A percentile compares a stretch with the other conserved stretches of the same genome.
These are phyloP conservation scores for Spermophilus dauricus DNA, from an alignment of 2,113 vertebrate species.

Conservation along the genomic window DNA sequence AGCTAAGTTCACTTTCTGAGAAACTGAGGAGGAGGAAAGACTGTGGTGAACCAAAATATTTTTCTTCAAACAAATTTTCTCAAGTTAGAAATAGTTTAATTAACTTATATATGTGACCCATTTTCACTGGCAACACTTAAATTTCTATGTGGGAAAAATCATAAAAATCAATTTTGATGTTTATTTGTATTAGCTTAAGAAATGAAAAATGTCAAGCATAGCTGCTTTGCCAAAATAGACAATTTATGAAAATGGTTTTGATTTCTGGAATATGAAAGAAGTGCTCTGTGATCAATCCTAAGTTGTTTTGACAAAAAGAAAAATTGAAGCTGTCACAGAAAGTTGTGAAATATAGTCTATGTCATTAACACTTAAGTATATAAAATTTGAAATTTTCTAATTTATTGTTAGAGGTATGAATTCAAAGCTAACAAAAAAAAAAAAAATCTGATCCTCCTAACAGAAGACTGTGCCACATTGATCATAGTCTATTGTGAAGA, in stretches of 20 bases:
- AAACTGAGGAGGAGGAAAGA: neutral
- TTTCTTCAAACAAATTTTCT: slow-evolving; percentile 14
- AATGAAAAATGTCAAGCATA: slow-evolving; percentile 46
- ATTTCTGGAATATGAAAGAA: neutral
- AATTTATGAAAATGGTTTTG: slow-evolving; percentile 4
- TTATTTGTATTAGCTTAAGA: slow-evolving; percentile 61
- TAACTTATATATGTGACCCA: neutral
- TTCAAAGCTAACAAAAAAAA: neutral
- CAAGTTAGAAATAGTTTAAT: slow-evolving; percentile 18
- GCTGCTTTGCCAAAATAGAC: neutral
- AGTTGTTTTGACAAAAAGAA: neutral
- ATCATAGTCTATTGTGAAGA: neutral
- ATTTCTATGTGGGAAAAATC: slow-evolving; percentile 13
- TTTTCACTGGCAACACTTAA: slow-evolving; percentile 18
- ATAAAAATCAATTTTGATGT: slow-evolving; percentile 59
- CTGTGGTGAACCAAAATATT: neutral
- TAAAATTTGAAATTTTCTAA: neutral
- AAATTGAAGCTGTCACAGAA: neutral
- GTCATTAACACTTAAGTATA: neutral
- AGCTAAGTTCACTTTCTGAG: neutral
- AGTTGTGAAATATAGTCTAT: neutral
- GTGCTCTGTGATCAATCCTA: neutral
- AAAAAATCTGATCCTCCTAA: neutral
- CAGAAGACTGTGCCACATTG: neutral
- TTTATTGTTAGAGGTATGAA: neutral